Percentiles rank a stretch among this genome's conserved stretches.
These are phyloP conservation scores for Rhopalosiphum maidis DNA, from an alignment of 1,140 invertebrate genomes.

Conservation along the genomic window DNA sequence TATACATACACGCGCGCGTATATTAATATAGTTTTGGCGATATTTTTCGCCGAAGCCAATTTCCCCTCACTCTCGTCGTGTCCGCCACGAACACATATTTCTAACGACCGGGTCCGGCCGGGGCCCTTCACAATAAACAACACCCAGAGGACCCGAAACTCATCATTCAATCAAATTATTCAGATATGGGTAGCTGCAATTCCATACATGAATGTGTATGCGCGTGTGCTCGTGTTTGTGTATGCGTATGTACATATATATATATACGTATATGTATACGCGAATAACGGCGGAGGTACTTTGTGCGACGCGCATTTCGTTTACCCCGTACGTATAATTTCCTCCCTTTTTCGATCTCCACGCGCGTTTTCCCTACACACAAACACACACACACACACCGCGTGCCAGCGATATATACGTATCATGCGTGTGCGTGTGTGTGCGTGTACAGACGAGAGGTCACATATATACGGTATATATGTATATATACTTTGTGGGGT, in stretches of 20 bases:
- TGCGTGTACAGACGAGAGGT: not conserved
- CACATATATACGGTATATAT: not conserved
- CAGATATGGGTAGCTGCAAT: slow-evolving; percentile 31
- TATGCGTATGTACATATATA: too few relatives aligned
- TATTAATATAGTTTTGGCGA: not conserved
- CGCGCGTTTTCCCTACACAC: not conserved
- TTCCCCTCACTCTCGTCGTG: not conserved
- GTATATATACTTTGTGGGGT: not conserved
- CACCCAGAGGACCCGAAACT: slow-evolving; percentile 45
- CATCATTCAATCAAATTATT: slow-evolving; percentile 41
- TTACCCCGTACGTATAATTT: not conserved
- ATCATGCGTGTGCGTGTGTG: too few relatives aligned
- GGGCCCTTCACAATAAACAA: slow-evolving; percentile 37
- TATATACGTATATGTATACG: not conserved
- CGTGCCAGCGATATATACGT: not conserved
- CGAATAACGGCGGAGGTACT: not conserved
- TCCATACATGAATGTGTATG: not conserved
- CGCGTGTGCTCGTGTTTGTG: not conserved
- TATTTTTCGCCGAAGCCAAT: slow-evolving; percentile 7
- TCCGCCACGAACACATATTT: slow-evolving; percentile 12
- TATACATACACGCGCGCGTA: not conserved
- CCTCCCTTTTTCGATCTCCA: slow-evolving; percentile 29
- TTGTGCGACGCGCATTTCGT: not conserved
- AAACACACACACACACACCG: not conserved
- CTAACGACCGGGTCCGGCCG: not conserved